These are phyloP conservation scores for Passer montanus DNA, from an alignment of 2,113 vertebrate genomes.

Conservation along the genomic window DNA sequence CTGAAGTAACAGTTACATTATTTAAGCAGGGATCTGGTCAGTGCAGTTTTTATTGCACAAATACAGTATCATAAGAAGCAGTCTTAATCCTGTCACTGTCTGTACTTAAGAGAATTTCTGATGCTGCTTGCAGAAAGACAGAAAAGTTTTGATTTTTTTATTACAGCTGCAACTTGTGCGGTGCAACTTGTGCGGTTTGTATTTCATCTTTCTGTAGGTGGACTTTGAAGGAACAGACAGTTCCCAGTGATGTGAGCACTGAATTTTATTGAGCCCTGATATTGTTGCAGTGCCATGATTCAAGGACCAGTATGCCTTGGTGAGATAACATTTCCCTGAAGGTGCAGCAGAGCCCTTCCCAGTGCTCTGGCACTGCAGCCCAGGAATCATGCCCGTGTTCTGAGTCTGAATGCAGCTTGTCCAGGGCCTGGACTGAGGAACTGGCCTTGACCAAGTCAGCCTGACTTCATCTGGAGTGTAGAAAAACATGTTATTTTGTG, in stretches of 20 bases:
- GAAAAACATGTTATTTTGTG: not conserved
- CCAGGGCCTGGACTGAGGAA: not conserved
- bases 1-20: not conserved
- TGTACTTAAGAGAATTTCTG: not conserved
- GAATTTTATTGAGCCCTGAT: not conserved
- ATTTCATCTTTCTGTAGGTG: not conserved
- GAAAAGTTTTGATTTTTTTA: not conserved
- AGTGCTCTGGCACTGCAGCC: not conserved
- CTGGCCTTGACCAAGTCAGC: not conserved
- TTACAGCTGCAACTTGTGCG: not conserved
- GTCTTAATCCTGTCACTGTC: rapidly evolving
- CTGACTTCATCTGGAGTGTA: not conserved
- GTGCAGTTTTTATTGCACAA: not conserved
- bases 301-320: rapidly evolving
- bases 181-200: not conserved
- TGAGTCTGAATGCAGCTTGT: not conserved
- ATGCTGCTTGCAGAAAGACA: not conserved
- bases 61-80: not conserved
- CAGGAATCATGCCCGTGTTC: rapidly evolving
- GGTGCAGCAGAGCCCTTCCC: not conserved
- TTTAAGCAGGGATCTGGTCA: not conserved
- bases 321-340: not conserved
- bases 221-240: not conserved
- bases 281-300: rapidly evolving
- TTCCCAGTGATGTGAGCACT: not conserved